A percentile compares a stretch with the other conserved stretches of the same genome.
These are phyloP conservation scores for Zaprionus inermis DNA, from an alignment of 1,140 invertebrate genomes.

Conservation along the genomic window DNA sequence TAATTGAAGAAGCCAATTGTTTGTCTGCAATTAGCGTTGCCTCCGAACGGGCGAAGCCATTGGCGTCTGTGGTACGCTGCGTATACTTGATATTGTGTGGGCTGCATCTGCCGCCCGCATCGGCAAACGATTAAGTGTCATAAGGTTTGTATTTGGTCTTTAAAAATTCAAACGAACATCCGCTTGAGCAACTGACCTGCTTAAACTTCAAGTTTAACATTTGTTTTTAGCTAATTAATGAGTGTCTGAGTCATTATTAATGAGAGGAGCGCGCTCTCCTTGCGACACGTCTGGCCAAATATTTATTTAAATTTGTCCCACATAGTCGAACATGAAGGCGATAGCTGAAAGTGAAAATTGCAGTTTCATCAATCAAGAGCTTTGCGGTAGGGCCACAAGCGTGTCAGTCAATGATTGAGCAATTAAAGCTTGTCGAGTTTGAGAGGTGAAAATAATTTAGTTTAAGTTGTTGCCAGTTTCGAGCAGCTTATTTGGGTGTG, in stretches of 20 bases:
- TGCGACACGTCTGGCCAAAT: slow-evolving; percentile 9
- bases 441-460: background rate
- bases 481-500: background rate
- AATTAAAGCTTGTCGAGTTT: background rate
- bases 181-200: slow-evolving; percentile 40
- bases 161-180: slow-evolving; percentile 17
- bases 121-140: slow-evolving; percentile 23
- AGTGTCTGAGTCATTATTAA: slow-evolving; percentile 26
- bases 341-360: slow-evolving; percentile 5
- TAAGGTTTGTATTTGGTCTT: slow-evolving; percentile 19
- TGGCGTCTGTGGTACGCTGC: slow-evolving; percentile 21
- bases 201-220: slow-evolving; percentile 21
- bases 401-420: background rate
- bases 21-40: slow-evolving; percentile 69
- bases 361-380: slow-evolving; percentile 10
- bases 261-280: background rate
- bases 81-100: slow-evolving; percentile 51
- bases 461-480: background rate
- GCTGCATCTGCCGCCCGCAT: slow-evolving; percentile 19
- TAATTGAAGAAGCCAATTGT: slow-evolving; percentile 78
- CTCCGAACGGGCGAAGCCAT: background rate
- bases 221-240: slow-evolving; percentile 27
- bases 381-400: background rate
- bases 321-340: background rate
- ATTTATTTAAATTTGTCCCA: slow-evolving; percentile 27